Base-by-base conservation (phyloP, 2,888 invertebrate genomes). In the Phyllotreta striolata region DNA sequence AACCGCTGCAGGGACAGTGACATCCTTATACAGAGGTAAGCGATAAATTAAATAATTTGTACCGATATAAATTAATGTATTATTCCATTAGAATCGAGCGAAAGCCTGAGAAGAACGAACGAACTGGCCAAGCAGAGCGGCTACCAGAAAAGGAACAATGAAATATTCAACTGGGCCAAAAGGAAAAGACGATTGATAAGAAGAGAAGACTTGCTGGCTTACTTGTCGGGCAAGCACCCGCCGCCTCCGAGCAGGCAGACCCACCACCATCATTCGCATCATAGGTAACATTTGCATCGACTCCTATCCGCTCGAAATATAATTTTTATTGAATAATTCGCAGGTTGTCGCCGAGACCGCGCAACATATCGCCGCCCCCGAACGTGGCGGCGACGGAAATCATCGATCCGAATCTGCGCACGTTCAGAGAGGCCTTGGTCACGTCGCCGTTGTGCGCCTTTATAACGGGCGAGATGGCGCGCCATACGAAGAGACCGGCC, bases 151-250 rank as follows among this genome's bases (percentile, higher is more conserved):
- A 85, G 90, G 75, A 90, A 89, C 76, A 87, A 86, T 79, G 92
- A 92, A 82, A 81, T 92, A 74, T 84, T 91, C 72, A 88, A 89
- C 74, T 92, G 91, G 92, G 90, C 89, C 10, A 91, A 90, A 81
- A 86, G 87, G 80, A 86, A 90, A 80, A 85, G 90, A 71, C 80
- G 83, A 51, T 85, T 88, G 79, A 91, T 92, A 72, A 84, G 90
- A 34, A 84, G 91, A 43, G 91, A 92, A 76, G 92, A 92, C 77
- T 83, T 92, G 34, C 82, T 92, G 73, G 89, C 91, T 12, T 92
- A 90, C 83, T 84, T 92, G 63, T 87, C 91, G 72, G 92, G 91
- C 37, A 88, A 88, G 80, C 85, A 87, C 70, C 85, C 87, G 63
- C 90, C 90, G 66, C 85, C 86, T 56, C 78, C 83, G 67, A 81